Evolutionary conservation across 1,140 invertebrate genomes (phyloP).

Genomic region (Cheumatopsyche charites): DNA sequence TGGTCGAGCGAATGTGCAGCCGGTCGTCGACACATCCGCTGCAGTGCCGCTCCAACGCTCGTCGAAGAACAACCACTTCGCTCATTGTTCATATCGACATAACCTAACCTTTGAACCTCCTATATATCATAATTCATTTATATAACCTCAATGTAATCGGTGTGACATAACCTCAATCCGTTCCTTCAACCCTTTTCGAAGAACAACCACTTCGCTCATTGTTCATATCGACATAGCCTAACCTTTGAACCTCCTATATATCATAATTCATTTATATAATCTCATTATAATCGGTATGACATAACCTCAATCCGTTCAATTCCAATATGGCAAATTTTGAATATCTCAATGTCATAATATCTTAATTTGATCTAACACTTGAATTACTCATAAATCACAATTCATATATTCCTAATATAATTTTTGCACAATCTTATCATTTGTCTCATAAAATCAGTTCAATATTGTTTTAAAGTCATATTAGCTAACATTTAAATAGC

Average conservation of each 20-base stretch:
- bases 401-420: too few relatives aligned
- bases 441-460: too few relatives aligned
- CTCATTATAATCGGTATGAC: too few relatives aligned
- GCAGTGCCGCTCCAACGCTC: conserved; percentile 26
- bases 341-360: not conserved
- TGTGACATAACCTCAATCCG: too few relatives aligned
- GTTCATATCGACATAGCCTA: not conserved
- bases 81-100: not conserved
- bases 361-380: not conserved
- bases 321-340: conserved; percentile 25
- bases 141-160: too few relatives aligned
- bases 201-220: not conserved
- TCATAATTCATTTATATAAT: too few relatives aligned
- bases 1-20: conserved; percentile 23
- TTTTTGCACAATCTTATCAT: too few relatives aligned
- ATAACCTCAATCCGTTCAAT: too few relatives aligned
- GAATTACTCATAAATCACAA: too few relatives aligned
- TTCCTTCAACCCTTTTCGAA: conserved; percentile 23
- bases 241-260: not conserved
- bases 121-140: too few relatives aligned
- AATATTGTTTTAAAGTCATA: too few relatives aligned
- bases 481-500: too few relatives aligned
- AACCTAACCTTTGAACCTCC: not conserved
- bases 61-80: not conserved
- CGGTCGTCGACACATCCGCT: conserved; percentile 4